phyloP scores from a whole-genome alignment of 1,140 invertebrate genomes.

The Samia ricini region DNA sequence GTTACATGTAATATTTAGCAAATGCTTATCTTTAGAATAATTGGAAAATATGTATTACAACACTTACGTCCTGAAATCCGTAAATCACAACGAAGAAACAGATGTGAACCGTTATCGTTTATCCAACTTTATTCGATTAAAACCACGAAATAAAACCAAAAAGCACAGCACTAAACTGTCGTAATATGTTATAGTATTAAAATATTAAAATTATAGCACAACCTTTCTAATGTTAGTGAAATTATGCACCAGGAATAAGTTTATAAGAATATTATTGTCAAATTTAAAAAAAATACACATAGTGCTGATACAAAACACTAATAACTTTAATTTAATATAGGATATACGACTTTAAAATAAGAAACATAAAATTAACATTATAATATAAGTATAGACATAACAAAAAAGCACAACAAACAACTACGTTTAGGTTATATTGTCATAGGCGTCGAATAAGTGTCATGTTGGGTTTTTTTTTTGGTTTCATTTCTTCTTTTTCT shows the following conservation, averaged over 20 bases:
- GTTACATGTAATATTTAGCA: too few species aligned
- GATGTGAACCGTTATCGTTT: neutral
- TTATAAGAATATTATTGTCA: neutral
- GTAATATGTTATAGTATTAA: neutral
- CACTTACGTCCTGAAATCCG: neutral
- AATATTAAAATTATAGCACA: neutral
- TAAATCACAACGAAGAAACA: neutral
- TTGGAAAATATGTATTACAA: too few species aligned
- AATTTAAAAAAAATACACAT: neutral
- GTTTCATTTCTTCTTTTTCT: too few species aligned
- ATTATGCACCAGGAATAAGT: neutral
- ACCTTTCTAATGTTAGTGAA: neutral
- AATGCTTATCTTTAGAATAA: too few species aligned
- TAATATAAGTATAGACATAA: constrained; percentile 2
- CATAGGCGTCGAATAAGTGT: constrained; percentile 25
- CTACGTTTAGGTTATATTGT: constrained; percentile 37
- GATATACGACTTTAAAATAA: neutral
- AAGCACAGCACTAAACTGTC: neutral
- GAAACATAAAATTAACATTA: neutral
- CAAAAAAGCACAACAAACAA: constrained; percentile 41
- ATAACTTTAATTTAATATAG: neutral
- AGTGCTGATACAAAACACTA: neutral
- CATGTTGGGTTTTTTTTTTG: neutral
- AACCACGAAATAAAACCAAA: neutral
- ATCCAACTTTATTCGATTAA: neutral